These are phyloP conservation scores for Ranitomeya imitator DNA, from an alignment of 2,113 vertebrate genomes.

Conservation along the genomic window DNA sequence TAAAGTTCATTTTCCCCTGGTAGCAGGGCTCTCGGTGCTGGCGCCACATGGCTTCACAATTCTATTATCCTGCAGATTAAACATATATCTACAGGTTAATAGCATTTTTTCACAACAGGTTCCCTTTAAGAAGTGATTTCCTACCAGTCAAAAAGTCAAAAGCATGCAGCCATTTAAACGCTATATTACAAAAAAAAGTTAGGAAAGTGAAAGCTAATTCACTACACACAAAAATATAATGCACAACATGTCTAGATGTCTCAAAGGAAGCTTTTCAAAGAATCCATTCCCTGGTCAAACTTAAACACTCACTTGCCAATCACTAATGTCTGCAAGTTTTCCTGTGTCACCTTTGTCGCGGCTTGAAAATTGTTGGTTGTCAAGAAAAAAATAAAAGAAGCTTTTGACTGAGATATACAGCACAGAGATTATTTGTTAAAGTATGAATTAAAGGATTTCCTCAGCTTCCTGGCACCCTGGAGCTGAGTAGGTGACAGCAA, in stretches of 20 bases:
- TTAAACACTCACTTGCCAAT: neutral
- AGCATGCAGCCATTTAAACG: neutral
- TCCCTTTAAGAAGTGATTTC: neutral
- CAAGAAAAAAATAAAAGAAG: neutral
- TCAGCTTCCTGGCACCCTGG: neutral
- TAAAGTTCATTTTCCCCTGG: too few relatives aligned
- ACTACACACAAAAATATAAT: neutral
- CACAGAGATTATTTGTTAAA: neutral
- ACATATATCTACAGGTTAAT: too few relatives aligned
- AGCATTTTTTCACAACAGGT: too few relatives aligned
- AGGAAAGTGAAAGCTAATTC: neutral
- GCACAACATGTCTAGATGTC: neutral
- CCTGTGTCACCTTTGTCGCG: neutral
- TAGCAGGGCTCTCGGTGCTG: too few relatives aligned
- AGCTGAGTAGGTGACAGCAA: neutral
- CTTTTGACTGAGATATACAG: neutral
- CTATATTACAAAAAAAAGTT: neutral
- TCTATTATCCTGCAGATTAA: too few relatives aligned
- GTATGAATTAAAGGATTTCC: conserved; percentile 15
- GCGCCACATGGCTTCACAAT: too few relatives aligned
- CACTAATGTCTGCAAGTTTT: neutral
- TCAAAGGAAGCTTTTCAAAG: neutral
- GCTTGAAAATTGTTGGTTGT: neutral
- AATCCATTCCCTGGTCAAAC: neutral
- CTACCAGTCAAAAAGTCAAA: neutral